phyloP scores from a whole-genome alignment of 2,113 vertebrate species.

The Zapus hudsonius region DNA sequence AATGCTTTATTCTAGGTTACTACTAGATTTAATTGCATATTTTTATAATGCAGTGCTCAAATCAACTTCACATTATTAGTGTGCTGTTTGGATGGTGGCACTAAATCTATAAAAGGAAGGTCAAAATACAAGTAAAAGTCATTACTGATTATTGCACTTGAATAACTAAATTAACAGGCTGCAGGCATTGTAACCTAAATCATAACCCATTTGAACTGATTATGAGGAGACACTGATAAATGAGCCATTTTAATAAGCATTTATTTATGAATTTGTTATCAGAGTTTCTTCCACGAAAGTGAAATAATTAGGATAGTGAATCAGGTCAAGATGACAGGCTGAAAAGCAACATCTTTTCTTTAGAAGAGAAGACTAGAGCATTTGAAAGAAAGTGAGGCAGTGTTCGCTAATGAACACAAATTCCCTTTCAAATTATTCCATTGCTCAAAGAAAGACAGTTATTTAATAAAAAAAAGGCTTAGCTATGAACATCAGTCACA shows the following conservation, averaged over 20 bases:
- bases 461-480: conserved; percentile 54
- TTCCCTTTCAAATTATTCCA: conserved; percentile 62
- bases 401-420: conserved; percentile 67
- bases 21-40: not conserved
- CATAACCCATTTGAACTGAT: conserved; percentile 71
- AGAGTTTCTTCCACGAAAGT: conserved; percentile 54
- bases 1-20: not conserved
- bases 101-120: conserved; percentile 67
- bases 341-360: conserved; percentile 34
- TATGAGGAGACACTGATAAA: conserved; percentile 73
- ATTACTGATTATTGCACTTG: conserved; percentile 53
- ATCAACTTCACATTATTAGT: not conserved
- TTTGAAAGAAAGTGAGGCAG: conserved; percentile 18
- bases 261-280: conserved; percentile 72
- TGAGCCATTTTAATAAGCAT: conserved; percentile 65
- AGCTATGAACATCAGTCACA: conserved; percentile 43
- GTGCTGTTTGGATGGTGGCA: not conserved
- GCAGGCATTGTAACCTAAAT: conserved; percentile 47
- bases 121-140: conserved; percentile 63
- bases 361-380: not conserved
- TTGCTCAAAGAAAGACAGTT: conserved; percentile 55
- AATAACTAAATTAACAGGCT: conserved; percentile 61
- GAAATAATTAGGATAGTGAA: conserved; percentile 72
- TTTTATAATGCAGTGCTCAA: not conserved
- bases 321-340: conserved; percentile 48